Conservation (phyloP, 2,113 vertebrate species). For the Poeciliopsis prolifica region DNA sequence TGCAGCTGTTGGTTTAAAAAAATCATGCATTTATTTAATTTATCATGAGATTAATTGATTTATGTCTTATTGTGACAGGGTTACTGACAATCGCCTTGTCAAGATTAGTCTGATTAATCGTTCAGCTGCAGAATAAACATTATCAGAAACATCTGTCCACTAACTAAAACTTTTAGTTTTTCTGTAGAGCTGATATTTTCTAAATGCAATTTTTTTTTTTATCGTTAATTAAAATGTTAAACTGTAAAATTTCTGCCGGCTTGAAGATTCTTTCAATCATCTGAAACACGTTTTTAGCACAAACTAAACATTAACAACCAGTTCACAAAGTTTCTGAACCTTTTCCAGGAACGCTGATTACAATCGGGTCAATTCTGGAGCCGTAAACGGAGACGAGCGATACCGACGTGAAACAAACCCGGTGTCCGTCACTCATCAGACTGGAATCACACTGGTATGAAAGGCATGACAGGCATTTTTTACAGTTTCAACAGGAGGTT, state of each 20-base stretch:
- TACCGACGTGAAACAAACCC: slow-evolving; percentile 14
- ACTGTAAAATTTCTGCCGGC: neutral
- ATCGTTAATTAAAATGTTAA: too few species aligned
- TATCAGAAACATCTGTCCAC: too few species aligned
- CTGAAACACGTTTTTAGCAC: neutral
- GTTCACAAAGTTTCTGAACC: neutral
- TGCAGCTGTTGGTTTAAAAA: too few species aligned
- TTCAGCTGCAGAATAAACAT: too few species aligned
- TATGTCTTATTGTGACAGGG: too few species aligned
- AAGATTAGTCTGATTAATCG: too few species aligned
- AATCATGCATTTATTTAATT: too few species aligned
- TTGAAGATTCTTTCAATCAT: neutral
- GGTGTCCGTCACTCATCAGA: neutral
- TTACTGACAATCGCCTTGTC: too few species aligned
- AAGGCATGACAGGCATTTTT: neutral
- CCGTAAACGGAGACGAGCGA: slow-evolving; percentile 2
- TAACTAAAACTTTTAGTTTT: too few species aligned
- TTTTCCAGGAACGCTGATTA: neutral
- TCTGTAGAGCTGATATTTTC: too few species aligned
- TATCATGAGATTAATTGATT: too few species aligned
- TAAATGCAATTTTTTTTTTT: too few species aligned
- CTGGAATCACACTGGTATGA: neutral
- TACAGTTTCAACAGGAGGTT: neutral
- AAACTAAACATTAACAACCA: neutral
- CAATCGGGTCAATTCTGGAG: slow-evolving; percentile 20